Evolutionary conservation across 2,113 vertebrate genomes (phyloP).

Genomic region (Heloderma charlesbogerti): DNA sequence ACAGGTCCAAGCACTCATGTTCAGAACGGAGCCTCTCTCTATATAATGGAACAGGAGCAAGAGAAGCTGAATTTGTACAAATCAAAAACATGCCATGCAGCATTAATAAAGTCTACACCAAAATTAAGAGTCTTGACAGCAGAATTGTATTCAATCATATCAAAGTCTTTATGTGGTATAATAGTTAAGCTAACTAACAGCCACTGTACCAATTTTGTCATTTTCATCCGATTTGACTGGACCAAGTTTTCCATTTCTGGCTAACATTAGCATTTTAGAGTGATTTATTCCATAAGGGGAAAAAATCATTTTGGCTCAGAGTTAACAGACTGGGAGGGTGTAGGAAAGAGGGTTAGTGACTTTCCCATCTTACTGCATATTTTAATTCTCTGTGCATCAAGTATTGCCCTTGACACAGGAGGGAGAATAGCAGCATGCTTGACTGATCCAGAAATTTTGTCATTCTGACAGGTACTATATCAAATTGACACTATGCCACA

Average conservation of each 20-base stretch:
- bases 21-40: background rate
- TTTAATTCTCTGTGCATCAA: constrained; percentile 24
- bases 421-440: background rate
- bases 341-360: accelerated
- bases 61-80: background rate
- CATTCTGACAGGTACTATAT: constrained; percentile 29
- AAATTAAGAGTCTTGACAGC: background rate
- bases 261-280: background rate
- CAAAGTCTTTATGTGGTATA: background rate
- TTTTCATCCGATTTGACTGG: background rate
- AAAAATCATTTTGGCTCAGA: background rate
- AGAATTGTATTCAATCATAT: background rate
- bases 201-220: background rate
- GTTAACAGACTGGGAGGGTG: background rate
- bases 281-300: background rate
- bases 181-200: background rate
- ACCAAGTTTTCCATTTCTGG: background rate
- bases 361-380: background rate
- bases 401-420: constrained; percentile 36
- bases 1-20: too few species aligned
- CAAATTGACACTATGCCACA: constrained; percentile 26
- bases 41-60: background rate
- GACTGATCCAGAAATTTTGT: constrained; percentile 19
- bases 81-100: background rate
- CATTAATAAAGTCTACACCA: background rate